Base-by-base conservation (phyloP, 2,888 invertebrate species). In the Caenorhabditis zanzibari region DNA sequence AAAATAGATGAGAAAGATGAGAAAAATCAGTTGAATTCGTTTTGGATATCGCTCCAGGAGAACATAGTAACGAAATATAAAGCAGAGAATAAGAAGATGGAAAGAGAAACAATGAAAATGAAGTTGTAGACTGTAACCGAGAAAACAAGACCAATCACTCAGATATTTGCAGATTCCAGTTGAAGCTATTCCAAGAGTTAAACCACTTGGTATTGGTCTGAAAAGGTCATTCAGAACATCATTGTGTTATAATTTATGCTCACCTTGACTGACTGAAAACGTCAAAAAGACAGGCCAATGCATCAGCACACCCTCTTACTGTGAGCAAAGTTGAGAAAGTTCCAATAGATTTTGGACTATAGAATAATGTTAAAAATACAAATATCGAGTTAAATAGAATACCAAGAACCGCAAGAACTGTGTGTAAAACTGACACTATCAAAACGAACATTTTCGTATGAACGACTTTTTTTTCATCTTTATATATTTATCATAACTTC, bases 191-290 rank as follows among this genome's bases (percentile, higher is more conserved):
- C 76, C 76, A 19, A 76, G 76, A 3, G 76, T 76, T 10, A 69
- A 32, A 1, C 76, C 76, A 61, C 76, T 76, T 9, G 76, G 76
- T 9, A 76, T 69, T 19, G 47, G 49, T 49, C 76, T 76, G 59
- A 41, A 76, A 49, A 12, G 26, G 19, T 19, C 7, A 19, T 38
- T 12, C 38, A 38, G 7, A 32, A 6, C 10, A 12, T 38, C 12
- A 0, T 19, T 0, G n/a, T 49, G 19, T 5, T 22, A 3, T 10
- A 9, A 49, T 19, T 0, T 5, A 49, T 19, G 35, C n/a, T 58
- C 12, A 76, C 76, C 76, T 76, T 16, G 76, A 61, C 24, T 76
- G 76, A 69, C 76, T 76, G 61, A 76, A 76, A 52, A 76, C 59
- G 22, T 76, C 76, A 22, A 69, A 68, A 28, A 54, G 6, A 28